These are phyloP conservation scores for Erythrocebus patas DNA, from an alignment of 2,113 vertebrate genomes.

Conservation along the genomic window DNA sequence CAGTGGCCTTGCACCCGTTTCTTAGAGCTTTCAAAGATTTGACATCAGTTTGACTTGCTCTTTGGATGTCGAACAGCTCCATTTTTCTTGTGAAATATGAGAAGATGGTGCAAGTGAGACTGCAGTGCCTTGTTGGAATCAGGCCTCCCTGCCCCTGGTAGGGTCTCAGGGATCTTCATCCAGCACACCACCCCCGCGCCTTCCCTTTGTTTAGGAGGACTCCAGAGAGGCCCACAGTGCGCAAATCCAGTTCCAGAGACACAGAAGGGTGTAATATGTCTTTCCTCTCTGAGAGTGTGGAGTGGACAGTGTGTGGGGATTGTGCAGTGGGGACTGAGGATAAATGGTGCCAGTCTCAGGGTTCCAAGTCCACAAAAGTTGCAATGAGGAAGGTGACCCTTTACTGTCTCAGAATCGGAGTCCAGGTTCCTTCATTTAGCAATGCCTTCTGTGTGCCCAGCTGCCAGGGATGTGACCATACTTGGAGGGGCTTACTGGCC, in stretches of 20 bases:
- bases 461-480: background rate
- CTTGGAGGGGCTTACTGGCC: accelerated
- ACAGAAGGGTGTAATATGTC: accelerated
- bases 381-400: background rate
- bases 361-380: background rate
- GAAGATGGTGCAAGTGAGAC: background rate
- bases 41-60: background rate
- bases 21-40: background rate
- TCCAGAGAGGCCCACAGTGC: background rate
- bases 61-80: background rate
- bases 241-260: background rate
- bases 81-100: background rate
- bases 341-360: accelerated
- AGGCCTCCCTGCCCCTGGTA: too few species aligned
- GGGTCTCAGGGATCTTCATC: background rate
- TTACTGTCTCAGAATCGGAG: background rate
- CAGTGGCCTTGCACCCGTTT: background rate
- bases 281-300: background rate
- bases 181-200: too few species aligned
- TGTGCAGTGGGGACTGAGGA: background rate
- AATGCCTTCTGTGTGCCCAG: background rate
- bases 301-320: accelerated
- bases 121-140: background rate
- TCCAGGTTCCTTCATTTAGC: background rate
- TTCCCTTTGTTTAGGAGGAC: background rate